Evolutionary conservation across 2,888 invertebrate genomes (phyloP).

Genomic region (Lepas anatifera): DNA sequence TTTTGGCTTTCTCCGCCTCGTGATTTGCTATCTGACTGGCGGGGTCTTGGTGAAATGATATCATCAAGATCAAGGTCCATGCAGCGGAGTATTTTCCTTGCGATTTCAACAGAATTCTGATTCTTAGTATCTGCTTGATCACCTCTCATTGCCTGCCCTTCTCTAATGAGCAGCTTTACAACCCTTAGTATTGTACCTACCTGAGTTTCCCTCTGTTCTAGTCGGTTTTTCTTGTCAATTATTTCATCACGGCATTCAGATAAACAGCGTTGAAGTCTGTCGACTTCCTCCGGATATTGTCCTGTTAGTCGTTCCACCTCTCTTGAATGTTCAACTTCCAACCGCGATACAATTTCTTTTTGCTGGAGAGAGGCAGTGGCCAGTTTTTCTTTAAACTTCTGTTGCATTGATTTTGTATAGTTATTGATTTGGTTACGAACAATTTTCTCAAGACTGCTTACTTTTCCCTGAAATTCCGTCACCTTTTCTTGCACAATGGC

Average conservation of each 20-base stretch:
- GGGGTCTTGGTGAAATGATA: neutral
- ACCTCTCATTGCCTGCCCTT: neutral
- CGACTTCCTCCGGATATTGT: neutral
- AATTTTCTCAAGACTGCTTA: neutral
- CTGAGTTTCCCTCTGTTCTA: neutral
- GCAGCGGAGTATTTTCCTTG: neutral
- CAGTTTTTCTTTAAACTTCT: neutral
- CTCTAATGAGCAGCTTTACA: neutral
- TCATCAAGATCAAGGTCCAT: neutral
- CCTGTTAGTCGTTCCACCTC: neutral
- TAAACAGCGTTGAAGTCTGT: neutral
- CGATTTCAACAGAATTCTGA: neutral
- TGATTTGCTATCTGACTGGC: neutral
- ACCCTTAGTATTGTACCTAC: neutral
- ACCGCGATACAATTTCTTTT: neutral
- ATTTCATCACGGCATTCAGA: neutral
- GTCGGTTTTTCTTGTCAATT: neutral
- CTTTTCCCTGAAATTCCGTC: neutral
- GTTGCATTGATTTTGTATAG: neutral
- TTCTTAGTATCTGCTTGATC: neutral
- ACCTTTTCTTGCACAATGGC: neutral
- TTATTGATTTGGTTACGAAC: neutral
- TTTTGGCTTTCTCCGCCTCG: neutral
- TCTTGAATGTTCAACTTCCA: neutral
- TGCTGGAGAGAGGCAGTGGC: neutral